phyloP scores from a whole-genome alignment of 2,888 invertebrate genomes.

The Microctonus hyperodae region DNA sequence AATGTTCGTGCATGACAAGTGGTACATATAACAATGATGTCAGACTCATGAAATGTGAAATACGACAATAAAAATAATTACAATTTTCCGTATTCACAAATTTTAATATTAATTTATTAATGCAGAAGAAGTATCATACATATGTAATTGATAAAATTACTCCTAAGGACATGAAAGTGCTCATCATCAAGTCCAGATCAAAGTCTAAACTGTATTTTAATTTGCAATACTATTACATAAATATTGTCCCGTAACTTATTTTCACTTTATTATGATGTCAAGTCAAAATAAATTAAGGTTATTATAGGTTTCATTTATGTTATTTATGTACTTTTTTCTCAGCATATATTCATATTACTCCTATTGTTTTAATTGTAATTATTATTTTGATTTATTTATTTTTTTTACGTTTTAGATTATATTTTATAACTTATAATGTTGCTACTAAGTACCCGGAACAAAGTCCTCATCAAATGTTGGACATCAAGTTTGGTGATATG shows the following conservation, averaged over 20 bases:
- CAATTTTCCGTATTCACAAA: too few species aligned
- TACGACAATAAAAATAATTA: background rate
- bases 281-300: background rate
- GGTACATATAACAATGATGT: background rate
- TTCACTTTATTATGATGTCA: background rate
- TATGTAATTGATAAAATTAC: too few species aligned
- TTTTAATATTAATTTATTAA: too few species aligned
- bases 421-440: constrained; percentile 91
- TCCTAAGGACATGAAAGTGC: background rate
- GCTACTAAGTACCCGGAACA: constrained; percentile 79
- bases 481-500: constrained; percentile 71
- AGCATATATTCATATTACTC: too few species aligned
- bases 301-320: too few species aligned
- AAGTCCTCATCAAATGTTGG: constrained; percentile 75
- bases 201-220: background rate
- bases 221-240: background rate
- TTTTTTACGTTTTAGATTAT: constrained; percentile 68
- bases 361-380: too few species aligned
- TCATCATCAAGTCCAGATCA: background rate
- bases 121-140: too few species aligned
- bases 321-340: too few species aligned
- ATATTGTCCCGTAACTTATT: background rate
- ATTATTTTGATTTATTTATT: background rate
- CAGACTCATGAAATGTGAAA: background rate
- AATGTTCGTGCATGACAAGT: too few species aligned